phyloP scores from a whole-genome alignment of 2,113 vertebrate genomes.

The Dromas ardeola region DNA sequence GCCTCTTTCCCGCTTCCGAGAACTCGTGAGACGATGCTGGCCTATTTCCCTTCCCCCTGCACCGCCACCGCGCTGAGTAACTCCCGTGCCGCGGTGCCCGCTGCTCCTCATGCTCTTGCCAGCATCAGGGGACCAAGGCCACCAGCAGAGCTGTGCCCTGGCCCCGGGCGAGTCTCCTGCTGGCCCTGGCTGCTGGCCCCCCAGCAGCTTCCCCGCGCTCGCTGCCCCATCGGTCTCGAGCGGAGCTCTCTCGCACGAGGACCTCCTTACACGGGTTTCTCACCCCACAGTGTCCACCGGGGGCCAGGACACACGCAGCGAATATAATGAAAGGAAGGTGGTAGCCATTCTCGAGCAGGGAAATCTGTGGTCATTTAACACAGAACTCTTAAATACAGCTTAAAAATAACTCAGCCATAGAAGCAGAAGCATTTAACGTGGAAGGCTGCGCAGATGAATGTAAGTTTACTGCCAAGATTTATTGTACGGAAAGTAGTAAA shows the following conservation, averaged over 20 bases:
- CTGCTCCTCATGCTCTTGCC: not conserved
- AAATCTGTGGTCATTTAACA: not conserved
- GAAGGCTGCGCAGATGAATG: fast-evolving
- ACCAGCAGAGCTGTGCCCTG: not conserved
- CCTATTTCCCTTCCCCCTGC: not conserved
- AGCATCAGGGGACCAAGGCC: not conserved
- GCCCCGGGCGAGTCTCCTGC: not conserved
- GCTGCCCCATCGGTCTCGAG: fast-evolving
- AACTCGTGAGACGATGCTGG: not conserved
- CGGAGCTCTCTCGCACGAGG: fast-evolving
- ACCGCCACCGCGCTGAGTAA: fast-evolving
- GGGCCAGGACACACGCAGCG: not conserved
- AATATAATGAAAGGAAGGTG: not conserved
- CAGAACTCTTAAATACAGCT: not conserved
- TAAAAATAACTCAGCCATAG: not conserved
- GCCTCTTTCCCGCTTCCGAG: not conserved
- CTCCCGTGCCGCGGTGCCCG: too few species aligned
- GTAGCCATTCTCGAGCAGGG: not conserved
- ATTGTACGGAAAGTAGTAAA: not conserved
- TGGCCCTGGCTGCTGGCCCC: too few species aligned
- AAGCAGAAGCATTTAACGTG: not conserved
- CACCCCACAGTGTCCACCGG: not conserved
- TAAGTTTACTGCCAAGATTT: not conserved
- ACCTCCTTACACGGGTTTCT: not conserved
- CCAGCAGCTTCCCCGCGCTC: not conserved